Evolutionary conservation across 2,113 vertebrate genomes (phyloP), one percentile per base, ranked within the genome.

Genomic region (Chlorodrepanis virens): DNA sequence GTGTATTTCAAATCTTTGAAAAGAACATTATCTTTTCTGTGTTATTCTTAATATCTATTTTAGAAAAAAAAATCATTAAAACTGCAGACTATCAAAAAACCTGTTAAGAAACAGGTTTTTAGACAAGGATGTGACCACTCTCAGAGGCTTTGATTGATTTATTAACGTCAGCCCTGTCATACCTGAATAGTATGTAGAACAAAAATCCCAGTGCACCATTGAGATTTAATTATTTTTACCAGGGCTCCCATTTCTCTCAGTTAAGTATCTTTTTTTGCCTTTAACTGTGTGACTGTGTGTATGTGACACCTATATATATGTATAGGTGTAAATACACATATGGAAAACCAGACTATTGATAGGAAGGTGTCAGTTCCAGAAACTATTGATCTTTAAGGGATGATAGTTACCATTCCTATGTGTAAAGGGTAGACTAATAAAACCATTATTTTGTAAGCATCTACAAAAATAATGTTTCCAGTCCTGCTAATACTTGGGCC

Each of bases 181-280:
- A 65, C 9, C 8, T 13, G 15, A 27, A 31, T 18, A 76, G 5
- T 24, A 64, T 31, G 28, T 72, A 91, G 86, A 88, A 81, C 23
- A 76, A 60, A 93, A 89, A 57, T 95, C 84, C 90, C 78, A 90
- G 39, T 49, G 59, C 33, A 42, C 65, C n/a, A 29, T 4, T 76
- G 4, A 90, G 50, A 23, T 33, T 89, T 96, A 94, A 95, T 91
- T 96, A 92, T 83, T 85, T 78, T 91, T 84, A 70, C 14, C 6
- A 53, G n/a, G 11, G 23, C 53, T 83, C 22, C 52, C 39, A 1
- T 75, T 91, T 49, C 92, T 89, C 57, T 37, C 69, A 50, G 10
- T 76, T 92, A 81, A 91, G 68, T 93, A 47, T 44, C 6, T 67
- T 93, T 59, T 59, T 59, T 64, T 86, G n/a, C 13, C 44, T 92